Evolutionary conservation across 2,113 vertebrate genomes (phyloP), one percentile per base, ranked within the genome.

Genomic region (Amazona vittata): DNA sequence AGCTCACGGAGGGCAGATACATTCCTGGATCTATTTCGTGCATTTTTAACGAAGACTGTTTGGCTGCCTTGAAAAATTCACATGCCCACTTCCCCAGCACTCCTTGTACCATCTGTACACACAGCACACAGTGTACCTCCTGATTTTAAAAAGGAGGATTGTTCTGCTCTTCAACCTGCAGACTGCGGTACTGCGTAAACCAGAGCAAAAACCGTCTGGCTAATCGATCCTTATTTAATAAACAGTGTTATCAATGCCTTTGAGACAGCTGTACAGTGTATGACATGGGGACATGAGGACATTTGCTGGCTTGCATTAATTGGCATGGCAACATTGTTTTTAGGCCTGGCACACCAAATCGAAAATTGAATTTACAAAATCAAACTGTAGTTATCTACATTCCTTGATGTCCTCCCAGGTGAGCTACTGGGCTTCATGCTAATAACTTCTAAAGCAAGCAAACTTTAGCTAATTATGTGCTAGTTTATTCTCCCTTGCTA

Each of bases 401-500:
- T 98, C 97, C 97, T 97, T 97, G 97, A 98, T 97, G 96, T 97
- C 92, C 91, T 98, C 99, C 98, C 98, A 97, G 97, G 98, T 98
- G 98, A 99, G 96, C 95, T 97, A 96, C 98, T 97, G 97, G 97
- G 98, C 98, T 98, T 98, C 98, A 98, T 98, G 98, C 98, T 98
- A 98, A 98, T 98, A 99, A 97, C 98, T 99, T 99, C 98, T 99
- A 99, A 99, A 99, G 99, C 99, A 99, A 99, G 98, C 99, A 99
- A 99, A 99, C 99, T 99, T 99, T 98, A 99, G 98, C 98, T 99
- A 99, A 99, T 99, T 99, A 99, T 95, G 97, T 98, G 98, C 98
- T 98, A 97, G 98, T 97, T 97, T 98, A 97, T 98, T 98, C 98
- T 99, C 98, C 98, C 98, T 98, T 97, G 98, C 98, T 98, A 98